Base-by-base conservation (phyloP, 2,797 vertebrate species). In the Babyrousa celebensis region DNA sequence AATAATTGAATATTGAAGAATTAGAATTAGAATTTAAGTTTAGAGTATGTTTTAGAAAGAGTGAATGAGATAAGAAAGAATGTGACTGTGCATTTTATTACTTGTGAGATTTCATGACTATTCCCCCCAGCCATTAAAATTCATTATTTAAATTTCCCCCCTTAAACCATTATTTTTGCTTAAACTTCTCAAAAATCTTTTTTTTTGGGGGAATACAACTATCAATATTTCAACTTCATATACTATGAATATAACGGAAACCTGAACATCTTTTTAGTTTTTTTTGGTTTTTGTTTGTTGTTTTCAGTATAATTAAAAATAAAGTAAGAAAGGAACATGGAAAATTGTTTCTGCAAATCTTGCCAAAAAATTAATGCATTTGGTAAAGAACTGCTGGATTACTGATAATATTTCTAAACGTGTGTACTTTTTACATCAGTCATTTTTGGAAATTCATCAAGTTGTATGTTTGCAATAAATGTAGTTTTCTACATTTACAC, bases 11-110 rank as follows among this genome's bases (percentile, higher is more conserved):
- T 27, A 65, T 63, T 94, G 74, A 48, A 86, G 94, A 95, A 58
- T 68, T 96, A 86, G 85, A 83, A 71, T 92, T 48, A 48, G 43
- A 48, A 27, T 92, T 97, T 96, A 97, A 56, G 87, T 80, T 97
- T 96, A 20, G 71, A 75, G 11, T 89, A n/a, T 93, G 80, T 96
- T 97, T 98, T 98, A 85, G 96, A 98, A 97, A 63, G 7, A 89
- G 18, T 83, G n/a, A 94, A 83, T 94, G 68, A 93, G 52, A 97
- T 62, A 43, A 93, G 48, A 95, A 85, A 95, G 79, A 97, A 96
- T 96, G 27, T 23, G 25, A 78, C 12, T 78, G 5, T 29, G 54
- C 67, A 78, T 89, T 52, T 78, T 17, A 67, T 40, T 97, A 68
- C 97, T 94, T 96, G 79, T 62, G 96, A 93, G n/a, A 94, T 93